Conservation (phyloP, 2,888 invertebrate genomes). For the Antheraea assamensis region DNA sequence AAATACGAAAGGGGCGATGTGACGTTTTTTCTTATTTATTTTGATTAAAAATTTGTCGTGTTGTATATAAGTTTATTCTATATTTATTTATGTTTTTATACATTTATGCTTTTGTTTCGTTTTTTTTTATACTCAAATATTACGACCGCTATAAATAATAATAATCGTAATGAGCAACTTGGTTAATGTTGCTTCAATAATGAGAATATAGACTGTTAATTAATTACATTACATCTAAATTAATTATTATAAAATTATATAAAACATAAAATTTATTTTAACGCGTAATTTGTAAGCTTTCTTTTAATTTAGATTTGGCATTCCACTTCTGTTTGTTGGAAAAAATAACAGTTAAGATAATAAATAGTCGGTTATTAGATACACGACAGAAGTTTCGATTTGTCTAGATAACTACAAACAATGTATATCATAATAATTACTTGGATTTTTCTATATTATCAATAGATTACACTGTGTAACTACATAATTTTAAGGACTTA, state of each 20-base stretch:
- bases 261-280: not conserved
- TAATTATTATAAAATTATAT: not conserved
- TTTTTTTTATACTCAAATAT: no score
- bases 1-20: constrained; percentile 38
- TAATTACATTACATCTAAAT: not conserved
- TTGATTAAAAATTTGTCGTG: not conserved
- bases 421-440: not conserved
- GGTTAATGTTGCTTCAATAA: not conserved
- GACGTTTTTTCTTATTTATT: not conserved
- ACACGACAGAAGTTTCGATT: not conserved
- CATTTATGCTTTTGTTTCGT: no score
- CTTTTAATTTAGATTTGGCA: no score
- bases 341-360: no score
- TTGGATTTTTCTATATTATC: not conserved
- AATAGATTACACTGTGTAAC: not conserved
- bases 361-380: no score
- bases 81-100: no score
- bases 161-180: not conserved
- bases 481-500: not conserved
- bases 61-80: no score
- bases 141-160: no score
- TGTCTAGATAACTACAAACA: not conserved
- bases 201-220: not conserved
- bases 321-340: no score
- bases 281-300: not conserved